Evolutionary conservation across 1,140 invertebrate species (phyloP).

Genomic region (Monomorium pharaonis): DNA sequence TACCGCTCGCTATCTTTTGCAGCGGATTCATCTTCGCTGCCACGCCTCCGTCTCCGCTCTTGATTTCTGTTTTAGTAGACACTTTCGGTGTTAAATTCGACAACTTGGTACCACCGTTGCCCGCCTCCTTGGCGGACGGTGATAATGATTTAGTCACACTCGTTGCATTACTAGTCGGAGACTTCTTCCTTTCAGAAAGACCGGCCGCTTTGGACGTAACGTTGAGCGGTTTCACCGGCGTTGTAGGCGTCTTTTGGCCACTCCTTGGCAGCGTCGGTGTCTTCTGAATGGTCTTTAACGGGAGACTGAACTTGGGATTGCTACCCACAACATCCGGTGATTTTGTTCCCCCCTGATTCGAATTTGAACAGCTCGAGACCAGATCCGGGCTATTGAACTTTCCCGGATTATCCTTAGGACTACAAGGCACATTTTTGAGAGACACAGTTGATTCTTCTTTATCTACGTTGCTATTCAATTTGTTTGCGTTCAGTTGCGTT

Average conservation of each 20-base stretch:
- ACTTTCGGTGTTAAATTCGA: conserved; percentile 26
- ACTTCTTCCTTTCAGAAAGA: conserved; percentile 78
- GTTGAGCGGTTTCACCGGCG: conserved; percentile 73
- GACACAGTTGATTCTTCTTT: conserved; percentile 65
- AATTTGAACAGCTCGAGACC: conserved; percentile 88
- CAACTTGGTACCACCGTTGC: background rate
- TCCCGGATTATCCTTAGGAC: conserved; percentile 72
- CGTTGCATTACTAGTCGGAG: conserved; percentile 73
- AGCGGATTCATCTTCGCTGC: conserved; percentile 61
- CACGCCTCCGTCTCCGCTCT: conserved; percentile 74
- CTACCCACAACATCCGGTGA: conserved; percentile 86
- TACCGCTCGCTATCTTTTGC: conserved; percentile 84
- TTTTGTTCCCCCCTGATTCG: conserved; percentile 82
- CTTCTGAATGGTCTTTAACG: conserved; percentile 68
- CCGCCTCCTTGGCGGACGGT: conserved; percentile 56
- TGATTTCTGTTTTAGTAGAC: conserved; percentile 77
- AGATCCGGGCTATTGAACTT: conserved; percentile 89
- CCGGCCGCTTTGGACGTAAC: conserved; percentile 71
- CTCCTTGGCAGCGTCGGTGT: conserved; percentile 51
- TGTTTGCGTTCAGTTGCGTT: conserved; percentile 56
- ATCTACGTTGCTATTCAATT: conserved; percentile 56
- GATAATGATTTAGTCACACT: conserved; percentile 73
- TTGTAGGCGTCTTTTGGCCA: conserved; percentile 64
- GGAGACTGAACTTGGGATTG: conserved; percentile 68
- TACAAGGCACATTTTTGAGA: conserved; percentile 77